Conservation (phyloP, 2,888 invertebrate genomes). For the Platycheirus albimanus region DNA sequence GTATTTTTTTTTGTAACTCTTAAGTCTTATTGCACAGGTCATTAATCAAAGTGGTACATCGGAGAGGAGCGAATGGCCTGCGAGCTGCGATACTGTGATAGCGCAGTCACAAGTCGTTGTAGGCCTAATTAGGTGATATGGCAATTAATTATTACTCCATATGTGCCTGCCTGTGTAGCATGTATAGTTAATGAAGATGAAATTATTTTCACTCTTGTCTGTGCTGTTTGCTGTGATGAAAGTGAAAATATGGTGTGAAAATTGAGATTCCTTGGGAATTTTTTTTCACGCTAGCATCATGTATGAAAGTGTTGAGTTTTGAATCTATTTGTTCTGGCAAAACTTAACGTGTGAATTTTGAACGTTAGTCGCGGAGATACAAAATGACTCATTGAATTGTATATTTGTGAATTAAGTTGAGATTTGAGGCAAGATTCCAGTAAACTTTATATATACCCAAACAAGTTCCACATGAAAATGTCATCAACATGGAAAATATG, state of each 20-base stretch:
- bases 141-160: conserved; percentile 54
- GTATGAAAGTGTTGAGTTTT: not conserved
- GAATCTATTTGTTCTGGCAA: not conserved
- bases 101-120: conserved; percentile 42
- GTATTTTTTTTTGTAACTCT: not conserved
- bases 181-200: conserved; percentile 33
- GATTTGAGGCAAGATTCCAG: no score
- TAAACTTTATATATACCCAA: no score
- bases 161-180: no score
- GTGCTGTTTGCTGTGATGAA: conserved; percentile 43
- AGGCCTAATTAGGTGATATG: conserved; percentile 63
- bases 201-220: conserved; percentile 46
- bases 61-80: conserved; percentile 20
- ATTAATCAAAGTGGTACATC: conserved; percentile 56
- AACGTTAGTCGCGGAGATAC: no score
- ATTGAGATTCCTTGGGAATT: conserved; percentile 27
- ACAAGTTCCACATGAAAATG: no score
- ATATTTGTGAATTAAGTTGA: no score
- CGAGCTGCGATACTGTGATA: conserved; percentile 44
- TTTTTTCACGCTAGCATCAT: not conserved
- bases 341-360: not conserved
- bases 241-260: conserved; percentile 47
- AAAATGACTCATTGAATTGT: no score
- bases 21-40: conserved; percentile 25
- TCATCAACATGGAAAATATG: no score